Evolutionary conservation across 2,888 invertebrate species (phyloP).

Genomic region (Drosophila rubida): DNA sequence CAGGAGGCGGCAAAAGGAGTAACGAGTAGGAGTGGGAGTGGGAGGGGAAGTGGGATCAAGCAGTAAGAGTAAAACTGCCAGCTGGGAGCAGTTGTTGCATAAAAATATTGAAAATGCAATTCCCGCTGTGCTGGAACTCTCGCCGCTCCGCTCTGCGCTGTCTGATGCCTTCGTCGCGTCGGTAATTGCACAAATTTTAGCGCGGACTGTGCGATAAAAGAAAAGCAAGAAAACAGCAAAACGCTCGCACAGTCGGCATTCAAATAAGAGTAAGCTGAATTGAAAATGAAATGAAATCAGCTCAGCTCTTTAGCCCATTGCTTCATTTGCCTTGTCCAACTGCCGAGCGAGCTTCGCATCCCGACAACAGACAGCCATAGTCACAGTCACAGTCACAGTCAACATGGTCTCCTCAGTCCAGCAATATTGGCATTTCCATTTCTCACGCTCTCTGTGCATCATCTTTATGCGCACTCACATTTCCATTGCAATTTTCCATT

Average conservation of each 20-base stretch:
- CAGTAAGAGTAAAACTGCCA: neutral
- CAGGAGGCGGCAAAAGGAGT: neutral
- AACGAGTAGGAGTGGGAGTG: no score
- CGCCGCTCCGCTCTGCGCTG: neutral
- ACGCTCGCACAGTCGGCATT: constrained; percentile 46
- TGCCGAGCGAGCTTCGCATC: neutral
- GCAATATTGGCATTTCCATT: neutral
- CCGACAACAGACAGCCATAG: no score
- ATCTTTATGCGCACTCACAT: constrained; percentile 13
- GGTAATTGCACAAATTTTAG: constrained; percentile 66
- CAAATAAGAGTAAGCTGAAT: constrained; percentile 71
- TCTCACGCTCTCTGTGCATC: neutral
- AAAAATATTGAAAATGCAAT: constrained; percentile 78
- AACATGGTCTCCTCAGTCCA: no score
- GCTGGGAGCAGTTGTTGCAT: constrained; percentile 10
- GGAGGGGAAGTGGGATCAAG: no score
- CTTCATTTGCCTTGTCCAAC: constrained; percentile 42
- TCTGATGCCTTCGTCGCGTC: constrained; percentile 17
- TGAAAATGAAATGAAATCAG: constrained; percentile 75
- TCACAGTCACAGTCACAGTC: neutral
- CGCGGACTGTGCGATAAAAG: constrained; percentile 17
- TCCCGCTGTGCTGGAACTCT: constrained; percentile 39
- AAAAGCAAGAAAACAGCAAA: constrained; percentile 18
- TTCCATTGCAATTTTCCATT: constrained; percentile 45
- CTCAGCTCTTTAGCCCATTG: constrained; percentile 63